Percentiles rank a stretch among this genome's conserved stretches.
These are phyloP conservation scores for Melanotaenia duboulayi DNA, from an alignment of 2,113 vertebrate species.

Conservation along the genomic window DNA sequence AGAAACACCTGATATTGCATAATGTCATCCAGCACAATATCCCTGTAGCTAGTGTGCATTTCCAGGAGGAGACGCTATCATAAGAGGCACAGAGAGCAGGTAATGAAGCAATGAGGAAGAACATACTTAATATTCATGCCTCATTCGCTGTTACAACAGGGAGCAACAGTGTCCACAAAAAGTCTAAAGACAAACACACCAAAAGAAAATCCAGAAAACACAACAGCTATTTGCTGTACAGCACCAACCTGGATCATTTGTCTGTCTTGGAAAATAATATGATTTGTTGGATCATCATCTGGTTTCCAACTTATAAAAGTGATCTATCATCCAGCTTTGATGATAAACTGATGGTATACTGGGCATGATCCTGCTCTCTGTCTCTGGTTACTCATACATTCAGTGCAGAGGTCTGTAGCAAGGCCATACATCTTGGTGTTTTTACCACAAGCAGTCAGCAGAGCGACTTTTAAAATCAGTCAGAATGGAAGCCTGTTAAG, in stretches of 20 bases:
- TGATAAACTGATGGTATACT: constrained; percentile 5
- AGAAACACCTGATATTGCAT: constrained; percentile 19
- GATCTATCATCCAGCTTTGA: background rate
- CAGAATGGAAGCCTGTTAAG: constrained; percentile 26
- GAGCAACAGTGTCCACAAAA: constrained; percentile 8
- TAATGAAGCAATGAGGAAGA: constrained; percentile 42
- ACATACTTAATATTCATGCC: constrained; percentile 45
- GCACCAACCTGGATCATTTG: background rate
- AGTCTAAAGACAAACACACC: constrained; percentile 6
- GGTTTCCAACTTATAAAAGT: background rate
- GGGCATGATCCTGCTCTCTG: background rate
- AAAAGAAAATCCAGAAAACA: background rate
- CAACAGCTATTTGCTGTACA: background rate
- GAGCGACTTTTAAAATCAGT: constrained; percentile 14
- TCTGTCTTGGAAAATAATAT: constrained; percentile 2
- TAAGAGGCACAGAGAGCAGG: constrained; percentile 41
- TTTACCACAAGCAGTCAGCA: constrained; percentile 9
- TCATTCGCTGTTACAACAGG: constrained; percentile 33
- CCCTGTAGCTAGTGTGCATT: constrained; percentile 34
- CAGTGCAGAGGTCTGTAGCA: constrained; percentile 1
- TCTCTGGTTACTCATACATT: background rate
- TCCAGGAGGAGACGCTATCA: constrained; percentile 21
- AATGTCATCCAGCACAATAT: constrained; percentile 12
- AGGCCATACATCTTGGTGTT: background rate
- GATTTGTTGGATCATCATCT: background rate